phyloP scores from a whole-genome alignment of 2,888 invertebrate genomes.

The Coelopa pilipes region DNA sequence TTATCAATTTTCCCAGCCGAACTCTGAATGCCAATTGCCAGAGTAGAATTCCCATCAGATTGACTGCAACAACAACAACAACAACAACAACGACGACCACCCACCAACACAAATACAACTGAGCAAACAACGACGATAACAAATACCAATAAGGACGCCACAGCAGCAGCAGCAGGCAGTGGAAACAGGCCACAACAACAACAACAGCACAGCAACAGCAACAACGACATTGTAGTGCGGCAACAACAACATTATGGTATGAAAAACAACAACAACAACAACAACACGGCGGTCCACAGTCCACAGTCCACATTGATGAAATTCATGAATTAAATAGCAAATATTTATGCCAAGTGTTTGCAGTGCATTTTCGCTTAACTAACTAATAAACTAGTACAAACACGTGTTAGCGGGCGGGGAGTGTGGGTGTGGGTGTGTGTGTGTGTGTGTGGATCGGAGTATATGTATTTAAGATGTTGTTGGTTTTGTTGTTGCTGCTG shows the following conservation, averaged over 20 bases:
- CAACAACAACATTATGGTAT: neutral
- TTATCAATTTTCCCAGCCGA: neutral
- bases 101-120: neutral
- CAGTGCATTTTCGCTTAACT: conserved; percentile 30
- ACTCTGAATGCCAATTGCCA: neutral
- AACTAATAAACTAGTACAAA: conserved; percentile 17
- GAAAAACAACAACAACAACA: neutral
- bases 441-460: neutral
- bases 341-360: conserved; percentile 26
- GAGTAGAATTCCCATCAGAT: neutral
- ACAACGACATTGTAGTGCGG: neutral
- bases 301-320: neutral
- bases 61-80: neutral
- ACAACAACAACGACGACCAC: neutral
- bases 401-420: neutral
- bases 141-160: no score
- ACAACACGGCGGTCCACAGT: no score
- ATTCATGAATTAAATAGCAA: conserved; percentile 25
- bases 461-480: neutral
- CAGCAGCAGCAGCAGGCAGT: no score
- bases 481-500: neutral
- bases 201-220: no score
- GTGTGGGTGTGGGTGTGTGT: neutral
- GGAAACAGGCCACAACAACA: no score
- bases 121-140: no score